Conservation (phyloP, 2,113 vertebrate genomes). For the Todiramphus saurophagus region DNA sequence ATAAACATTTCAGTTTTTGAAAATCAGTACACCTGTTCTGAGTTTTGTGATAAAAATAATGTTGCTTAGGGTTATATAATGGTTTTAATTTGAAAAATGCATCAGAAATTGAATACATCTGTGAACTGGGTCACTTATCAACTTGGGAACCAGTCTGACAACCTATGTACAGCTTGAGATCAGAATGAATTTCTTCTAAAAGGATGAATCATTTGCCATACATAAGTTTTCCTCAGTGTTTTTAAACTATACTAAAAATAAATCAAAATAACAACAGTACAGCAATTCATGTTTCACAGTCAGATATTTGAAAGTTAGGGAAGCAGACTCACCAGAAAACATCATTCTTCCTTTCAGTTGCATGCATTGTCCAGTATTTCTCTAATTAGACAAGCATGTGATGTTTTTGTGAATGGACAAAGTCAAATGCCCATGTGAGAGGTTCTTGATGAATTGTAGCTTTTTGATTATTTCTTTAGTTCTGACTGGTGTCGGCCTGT, state of each 20-base stretch:
- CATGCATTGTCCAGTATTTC: neutral
- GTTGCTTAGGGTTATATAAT: constrained; percentile 17
- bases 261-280: neutral
- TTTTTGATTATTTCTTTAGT: neutral
- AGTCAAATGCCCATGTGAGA: neutral
- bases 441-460: neutral
- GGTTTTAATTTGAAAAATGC: neutral
- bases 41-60: neutral
- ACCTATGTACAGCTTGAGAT: neutral
- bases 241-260: neutral
- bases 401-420: neutral
- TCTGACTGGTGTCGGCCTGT: neutral
- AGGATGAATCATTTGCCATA: neutral
- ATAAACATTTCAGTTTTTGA: neutral
- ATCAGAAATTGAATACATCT: neutral
- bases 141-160: neutral
- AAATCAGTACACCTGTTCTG: neutral
- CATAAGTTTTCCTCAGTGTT: neutral
- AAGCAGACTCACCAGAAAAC: neutral
- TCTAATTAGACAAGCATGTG: neutral
- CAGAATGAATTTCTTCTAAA: neutral
- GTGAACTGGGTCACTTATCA: neutral
- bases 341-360: neutral
- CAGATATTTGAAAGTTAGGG: neutral
- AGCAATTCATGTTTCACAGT: neutral